Percentiles rank a stretch among this genome's conserved stretches.
Evolutionary conservation across 1,140 invertebrate species (phyloP).

Genomic region (Lordiphosa clarofinis): DNA sequence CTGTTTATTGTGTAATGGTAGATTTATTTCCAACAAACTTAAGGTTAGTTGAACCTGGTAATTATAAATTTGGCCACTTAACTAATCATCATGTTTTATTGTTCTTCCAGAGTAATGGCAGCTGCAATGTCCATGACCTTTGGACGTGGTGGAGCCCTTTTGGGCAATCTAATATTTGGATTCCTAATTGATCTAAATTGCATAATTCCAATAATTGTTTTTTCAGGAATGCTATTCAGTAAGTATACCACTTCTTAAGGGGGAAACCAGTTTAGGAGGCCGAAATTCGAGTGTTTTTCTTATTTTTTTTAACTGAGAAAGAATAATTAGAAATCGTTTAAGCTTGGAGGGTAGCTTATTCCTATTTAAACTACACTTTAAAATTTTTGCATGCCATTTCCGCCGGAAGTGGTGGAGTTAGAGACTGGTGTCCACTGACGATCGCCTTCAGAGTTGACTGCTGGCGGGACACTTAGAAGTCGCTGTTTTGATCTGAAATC

Average conservation of each 20-base stretch:
- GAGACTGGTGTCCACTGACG: too few relatives aligned
- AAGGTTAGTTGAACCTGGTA: slow-evolving; percentile 80
- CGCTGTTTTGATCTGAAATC: too few relatives aligned
- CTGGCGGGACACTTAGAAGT: too few relatives aligned
- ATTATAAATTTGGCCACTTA: background rate
- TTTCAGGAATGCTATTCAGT: slow-evolving; percentile 86
- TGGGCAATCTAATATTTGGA: slow-evolving; percentile 86
- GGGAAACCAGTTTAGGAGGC: too few relatives aligned
- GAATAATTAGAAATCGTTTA: too few relatives aligned
- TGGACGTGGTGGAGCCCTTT: slow-evolving; percentile 85
- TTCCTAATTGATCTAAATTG: slow-evolving; percentile 88
- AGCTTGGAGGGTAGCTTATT: too few relatives aligned
- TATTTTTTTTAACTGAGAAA: too few relatives aligned
- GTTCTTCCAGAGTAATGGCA: slow-evolving; percentile 85
- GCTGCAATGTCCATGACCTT: slow-evolving; percentile 86
- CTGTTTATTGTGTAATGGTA: slow-evolving; percentile 87
- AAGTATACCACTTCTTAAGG: slow-evolving; percentile 80
- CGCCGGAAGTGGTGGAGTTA: too few relatives aligned
- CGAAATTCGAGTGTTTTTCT: too few relatives aligned
- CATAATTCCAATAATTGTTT: slow-evolving; percentile 84
- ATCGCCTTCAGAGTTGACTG: too few relatives aligned
- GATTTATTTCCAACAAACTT: slow-evolving; percentile 89
- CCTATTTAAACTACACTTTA: too few relatives aligned
- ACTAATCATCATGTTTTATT: background rate
- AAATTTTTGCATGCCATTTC: too few relatives aligned